phyloP scores from a whole-genome alignment of 2,797 vertebrate genomes.

The Eurystomus glaucurus region DNA sequence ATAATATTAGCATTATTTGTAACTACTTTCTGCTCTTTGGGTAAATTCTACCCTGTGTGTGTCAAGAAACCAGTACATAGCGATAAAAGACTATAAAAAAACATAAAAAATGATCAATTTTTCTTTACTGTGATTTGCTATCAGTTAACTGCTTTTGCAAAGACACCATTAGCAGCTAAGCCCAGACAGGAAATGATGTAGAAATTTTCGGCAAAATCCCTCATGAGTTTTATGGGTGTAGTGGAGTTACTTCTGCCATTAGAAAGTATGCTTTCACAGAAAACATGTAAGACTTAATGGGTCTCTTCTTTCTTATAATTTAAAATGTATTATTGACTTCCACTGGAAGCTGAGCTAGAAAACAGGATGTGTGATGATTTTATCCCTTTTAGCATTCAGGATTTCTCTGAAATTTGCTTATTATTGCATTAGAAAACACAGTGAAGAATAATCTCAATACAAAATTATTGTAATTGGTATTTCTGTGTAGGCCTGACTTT shows the following conservation, averaged over 20 bases:
- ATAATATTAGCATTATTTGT: background rate
- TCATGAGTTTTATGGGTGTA: background rate
- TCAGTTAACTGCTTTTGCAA: background rate
- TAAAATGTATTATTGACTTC: background rate
- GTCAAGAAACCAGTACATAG: background rate
- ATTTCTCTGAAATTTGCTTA: background rate
- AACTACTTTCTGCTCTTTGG: background rate
- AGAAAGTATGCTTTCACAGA: background rate
- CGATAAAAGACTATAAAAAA: background rate
- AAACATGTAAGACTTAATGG: background rate
- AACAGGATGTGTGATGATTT: background rate
- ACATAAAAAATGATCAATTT: background rate
- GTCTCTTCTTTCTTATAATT: background rate
- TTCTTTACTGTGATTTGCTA: background rate
- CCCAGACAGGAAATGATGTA: background rate
- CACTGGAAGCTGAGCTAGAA: background rate
- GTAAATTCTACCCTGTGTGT: background rate
- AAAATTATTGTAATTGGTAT: background rate
- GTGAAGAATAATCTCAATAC: background rate
- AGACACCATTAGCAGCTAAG: background rate
- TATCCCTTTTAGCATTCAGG: background rate
- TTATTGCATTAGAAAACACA: background rate
- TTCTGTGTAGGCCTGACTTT: constrained; percentile 7
- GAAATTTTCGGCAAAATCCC: background rate
- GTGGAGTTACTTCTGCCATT: background rate